Evolutionary conservation across 2,888 invertebrate species (phyloP).

Genomic region (Bhutanitis thaidina): DNA sequence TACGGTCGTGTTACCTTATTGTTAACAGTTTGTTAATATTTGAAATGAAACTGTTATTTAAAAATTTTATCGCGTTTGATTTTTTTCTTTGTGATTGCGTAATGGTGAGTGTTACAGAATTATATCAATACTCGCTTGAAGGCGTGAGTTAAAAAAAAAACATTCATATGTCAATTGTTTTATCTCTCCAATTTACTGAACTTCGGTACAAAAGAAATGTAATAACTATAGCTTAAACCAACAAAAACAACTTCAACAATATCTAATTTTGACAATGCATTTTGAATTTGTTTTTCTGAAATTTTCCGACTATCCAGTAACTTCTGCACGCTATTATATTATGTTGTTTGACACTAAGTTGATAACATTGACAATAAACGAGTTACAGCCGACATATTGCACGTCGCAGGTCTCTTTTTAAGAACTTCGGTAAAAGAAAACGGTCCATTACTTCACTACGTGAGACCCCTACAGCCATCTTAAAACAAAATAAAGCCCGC

Average conservation of each 20-base stretch:
- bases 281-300: too few species aligned
- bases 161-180: neutral
- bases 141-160: neutral
- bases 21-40: too few species aligned
- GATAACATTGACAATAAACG: constrained; percentile 16
- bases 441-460: constrained; percentile 19
- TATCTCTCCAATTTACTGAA: neutral
- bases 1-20: too few species aligned
- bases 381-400: constrained; percentile 13
- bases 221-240: too few species aligned
- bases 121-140: neutral
- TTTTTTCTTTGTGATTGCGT: too few species aligned
- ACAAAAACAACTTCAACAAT: too few species aligned
- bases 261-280: too few species aligned
- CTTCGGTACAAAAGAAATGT: too few species aligned
- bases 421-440: constrained; percentile 13
- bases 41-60: too few species aligned
- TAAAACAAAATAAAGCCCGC: constrained; percentile 18
- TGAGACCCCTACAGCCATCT: constrained; percentile 11
- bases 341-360: neutral
- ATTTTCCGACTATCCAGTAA: too few species aligned
- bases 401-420: constrained; percentile 13
- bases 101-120: neutral
- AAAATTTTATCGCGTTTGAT: too few species aligned
- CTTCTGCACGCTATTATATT: too few species aligned